Base-by-base conservation (phyloP, 2,888 invertebrate genomes). In the Vannuccia rotundouncinata region DNA sequence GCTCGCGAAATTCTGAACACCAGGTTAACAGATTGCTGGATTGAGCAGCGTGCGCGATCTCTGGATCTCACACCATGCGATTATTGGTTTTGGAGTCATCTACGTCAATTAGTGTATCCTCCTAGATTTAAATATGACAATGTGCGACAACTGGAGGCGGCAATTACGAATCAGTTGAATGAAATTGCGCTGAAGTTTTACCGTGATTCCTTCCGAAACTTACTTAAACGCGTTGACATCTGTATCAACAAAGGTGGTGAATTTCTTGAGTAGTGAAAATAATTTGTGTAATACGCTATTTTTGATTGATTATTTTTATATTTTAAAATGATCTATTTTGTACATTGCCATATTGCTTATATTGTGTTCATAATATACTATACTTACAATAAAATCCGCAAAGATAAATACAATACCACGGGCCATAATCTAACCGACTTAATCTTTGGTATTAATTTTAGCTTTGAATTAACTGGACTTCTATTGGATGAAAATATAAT, bases 41-140 rank as follows among this genome's bases (percentile, higher is more conserved):
- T 45, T 45, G 45, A 17, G 45, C 45, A 17, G 45, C 17, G 45
- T 66, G 66, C 25, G 25, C 66, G 66, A 66, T 66, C 66, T 66
- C 22, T 27, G 66, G 66, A 66, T 66, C 66, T 66, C 25, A 66
- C 66, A 66, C 66, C 5, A 22, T 66, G 66, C 10, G 66, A 5
- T 66, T 66, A 66, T 66, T 66, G 66, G 66, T 66, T 66, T 66
- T 66, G 66, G 66, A 66, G 66, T 66, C 66, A 66, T 66, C 25
- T 66, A 27, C 66, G 22, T 66, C 66, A 66, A 66, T 66, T 66
- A 27, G 25, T 66, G 66, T 66, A 66, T 66, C 66, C 66, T 66
- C 66, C 66, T 66, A 27, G 66, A 66, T 66, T 66, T 66, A 66
- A 66, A 66, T 66, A 66, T 66, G 66, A 5, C 66, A 66, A 66